Evolutionary conservation across 37 sponge, comb jelly and placozoan species (phyloP).

Genomic region (Ephydatia muelleri): DNA sequence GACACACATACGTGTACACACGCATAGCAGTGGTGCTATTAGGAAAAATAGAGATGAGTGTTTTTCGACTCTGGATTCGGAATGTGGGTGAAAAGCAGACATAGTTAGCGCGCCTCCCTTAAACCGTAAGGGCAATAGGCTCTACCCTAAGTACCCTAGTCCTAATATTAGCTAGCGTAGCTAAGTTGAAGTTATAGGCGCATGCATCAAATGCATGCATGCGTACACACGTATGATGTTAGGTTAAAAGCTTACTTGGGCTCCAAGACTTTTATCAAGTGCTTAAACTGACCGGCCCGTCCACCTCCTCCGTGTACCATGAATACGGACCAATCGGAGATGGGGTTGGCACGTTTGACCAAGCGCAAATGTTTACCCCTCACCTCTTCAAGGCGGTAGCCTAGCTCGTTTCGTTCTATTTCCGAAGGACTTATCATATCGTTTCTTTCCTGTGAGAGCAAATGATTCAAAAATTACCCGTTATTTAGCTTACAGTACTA

Average conservation of each 20-base stretch:
- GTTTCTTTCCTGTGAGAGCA: too few relatives aligned
- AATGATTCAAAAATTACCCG: too few relatives aligned
- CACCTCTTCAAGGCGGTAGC: conserved; percentile 38
- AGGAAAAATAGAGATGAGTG: too few relatives aligned
- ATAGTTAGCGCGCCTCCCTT: too few relatives aligned
- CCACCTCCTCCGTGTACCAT: conserved; percentile 78
- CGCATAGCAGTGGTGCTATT: too few relatives aligned
- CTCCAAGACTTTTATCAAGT: conserved; percentile 38
- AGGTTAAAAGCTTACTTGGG: conserved; percentile 20
- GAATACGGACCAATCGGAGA: conserved; percentile 49
- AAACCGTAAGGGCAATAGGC: too few relatives aligned
- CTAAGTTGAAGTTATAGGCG: not conserved
- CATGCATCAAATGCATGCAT: not conserved
- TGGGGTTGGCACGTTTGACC: conserved; percentile 1
- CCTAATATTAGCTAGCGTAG: too few relatives aligned
- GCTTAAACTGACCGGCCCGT: conserved; percentile 74
- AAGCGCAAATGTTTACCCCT: conserved; percentile 43
- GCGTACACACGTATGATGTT: not conserved
- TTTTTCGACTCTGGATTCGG: too few relatives aligned
- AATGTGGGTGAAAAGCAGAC: too few relatives aligned
- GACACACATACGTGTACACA: not conserved
- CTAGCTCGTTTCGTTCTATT: conserved; percentile 54
- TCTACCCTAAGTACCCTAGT: too few relatives aligned
- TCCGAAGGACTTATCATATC: conserved; percentile 36
- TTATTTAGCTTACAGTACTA: too few relatives aligned